A percentile compares a stretch with the other conserved stretches of the same genome.
phyloP scores from a whole-genome alignment of 2,797 vertebrate genomes.

The Lindbergichthys nudifrons region DNA sequence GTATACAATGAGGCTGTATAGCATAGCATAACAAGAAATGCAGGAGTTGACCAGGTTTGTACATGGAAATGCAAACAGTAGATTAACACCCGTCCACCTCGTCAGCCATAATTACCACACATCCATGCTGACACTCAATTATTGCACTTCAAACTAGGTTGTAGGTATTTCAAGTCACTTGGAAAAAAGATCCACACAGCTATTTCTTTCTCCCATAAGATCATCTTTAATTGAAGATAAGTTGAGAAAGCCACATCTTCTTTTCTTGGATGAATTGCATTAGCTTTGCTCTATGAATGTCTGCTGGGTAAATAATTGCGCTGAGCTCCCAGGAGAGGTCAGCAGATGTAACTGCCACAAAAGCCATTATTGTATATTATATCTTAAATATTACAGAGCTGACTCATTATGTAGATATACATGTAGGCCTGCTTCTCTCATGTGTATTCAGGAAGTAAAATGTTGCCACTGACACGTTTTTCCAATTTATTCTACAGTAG shows the following conservation, averaged over 20 bases:
- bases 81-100: constrained; percentile 23
- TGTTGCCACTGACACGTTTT: constrained; percentile 33
- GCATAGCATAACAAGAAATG: background rate
- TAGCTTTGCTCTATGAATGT: constrained; percentile 71
- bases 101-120: constrained; percentile 41
- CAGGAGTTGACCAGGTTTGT: background rate
- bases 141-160: constrained; percentile 36
- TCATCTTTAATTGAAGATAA: constrained; percentile 62
- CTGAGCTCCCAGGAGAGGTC: constrained; percentile 72
- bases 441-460: constrained; percentile 56
- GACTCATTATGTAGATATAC: constrained; percentile 63
- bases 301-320: constrained; percentile 74
- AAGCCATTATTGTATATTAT: constrained; percentile 76
- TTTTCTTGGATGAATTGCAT: constrained; percentile 62
- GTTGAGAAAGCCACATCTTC: constrained; percentile 58
- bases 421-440: constrained; percentile 47
- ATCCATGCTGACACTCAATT: constrained; percentile 28
- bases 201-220: constrained; percentile 26
- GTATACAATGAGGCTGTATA: background rate
- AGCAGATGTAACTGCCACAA: constrained; percentile 70
- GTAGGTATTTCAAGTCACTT: constrained; percentile 6
- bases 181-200: constrained; percentile 11
- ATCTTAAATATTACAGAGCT: constrained; percentile 67
- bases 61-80: background rate
- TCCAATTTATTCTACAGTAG: constrained; percentile 17